phyloP scores from a whole-genome alignment of 2,113 vertebrate genomes.

The Vulpes vulpes region DNA sequence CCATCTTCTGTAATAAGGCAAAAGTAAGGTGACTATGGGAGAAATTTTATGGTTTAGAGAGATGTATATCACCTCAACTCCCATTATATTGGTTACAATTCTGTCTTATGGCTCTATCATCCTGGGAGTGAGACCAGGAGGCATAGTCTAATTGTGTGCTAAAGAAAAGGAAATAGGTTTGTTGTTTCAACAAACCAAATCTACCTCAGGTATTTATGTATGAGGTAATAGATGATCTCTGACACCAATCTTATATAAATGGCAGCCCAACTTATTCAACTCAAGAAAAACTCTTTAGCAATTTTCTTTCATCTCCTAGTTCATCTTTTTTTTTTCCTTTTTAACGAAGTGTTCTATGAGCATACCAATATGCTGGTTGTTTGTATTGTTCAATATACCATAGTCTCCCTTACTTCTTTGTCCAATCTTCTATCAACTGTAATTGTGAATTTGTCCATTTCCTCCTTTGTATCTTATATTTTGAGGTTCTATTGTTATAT shows the following conservation, averaged over 20 bases:
- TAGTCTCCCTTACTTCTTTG: not conserved
- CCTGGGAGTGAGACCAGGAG: not conserved
- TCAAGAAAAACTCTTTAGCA: not conserved
- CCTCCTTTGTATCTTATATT: not conserved
- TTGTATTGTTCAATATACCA: not conserved
- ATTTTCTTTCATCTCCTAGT: not conserved
- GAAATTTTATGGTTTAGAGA: not conserved
- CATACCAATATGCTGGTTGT: not conserved
- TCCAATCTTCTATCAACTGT: not conserved
- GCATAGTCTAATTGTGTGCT: too few species aligned
- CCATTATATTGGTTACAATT: not conserved
- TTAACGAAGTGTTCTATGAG: not conserved
- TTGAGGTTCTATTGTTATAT: not conserved
- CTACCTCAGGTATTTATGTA: not conserved
- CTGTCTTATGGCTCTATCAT: not conserved
- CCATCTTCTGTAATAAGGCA: not conserved
- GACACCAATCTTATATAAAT: not conserved
- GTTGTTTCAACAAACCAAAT: not conserved
- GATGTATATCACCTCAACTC: not conserved
- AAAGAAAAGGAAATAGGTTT: not conserved
- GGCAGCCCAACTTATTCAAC: not conserved
- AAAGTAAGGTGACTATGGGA: not conserved
- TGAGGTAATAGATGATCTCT: not conserved
- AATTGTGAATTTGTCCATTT: not conserved
- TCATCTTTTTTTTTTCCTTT: not conserved